Evolutionary conservation across 2,113 vertebrate genomes (phyloP).

Genomic region (Pterocles burchelli): DNA sequence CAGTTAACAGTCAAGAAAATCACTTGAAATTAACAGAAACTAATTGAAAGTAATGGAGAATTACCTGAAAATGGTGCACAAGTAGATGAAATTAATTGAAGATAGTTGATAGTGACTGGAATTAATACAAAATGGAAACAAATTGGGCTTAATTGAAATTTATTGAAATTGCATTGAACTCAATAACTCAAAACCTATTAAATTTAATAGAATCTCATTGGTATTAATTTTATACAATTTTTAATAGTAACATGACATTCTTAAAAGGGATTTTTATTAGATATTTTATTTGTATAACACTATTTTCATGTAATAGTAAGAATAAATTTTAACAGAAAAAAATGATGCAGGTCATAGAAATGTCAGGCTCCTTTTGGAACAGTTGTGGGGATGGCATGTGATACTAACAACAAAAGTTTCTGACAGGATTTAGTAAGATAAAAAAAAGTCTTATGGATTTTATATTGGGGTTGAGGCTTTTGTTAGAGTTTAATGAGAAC

Average conservation of each 20-base stretch:
- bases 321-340: constrained; percentile 14
- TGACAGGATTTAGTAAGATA: constrained; percentile 44
- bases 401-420: constrained; percentile 23
- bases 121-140: constrained; percentile 79
- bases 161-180: constrained; percentile 79
- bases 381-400: neutral
- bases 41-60: constrained; percentile 78
- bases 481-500: constrained; percentile 67
- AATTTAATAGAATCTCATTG: constrained; percentile 76
- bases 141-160: constrained; percentile 79
- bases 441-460: constrained; percentile 35
- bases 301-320: constrained; percentile 15
- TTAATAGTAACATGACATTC: constrained; percentile 64
- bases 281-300: constrained; percentile 39
- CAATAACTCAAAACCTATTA: constrained; percentile 76
- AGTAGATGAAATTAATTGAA: constrained; percentile 80
- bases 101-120: constrained; percentile 77
- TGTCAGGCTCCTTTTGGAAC: constrained; percentile 4
- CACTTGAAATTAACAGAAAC: constrained; percentile 73
- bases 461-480: constrained; percentile 10
- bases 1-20: constrained; percentile 52
- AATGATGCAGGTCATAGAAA: neutral
- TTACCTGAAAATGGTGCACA: constrained; percentile 78
- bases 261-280: constrained; percentile 55
- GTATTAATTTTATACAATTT: constrained; percentile 72